Evolutionary conservation across 2,113 vertebrate species (phyloP), one percentile per base, ranked within the genome.

Genomic region (Microcebus ravelobensis): DNA sequence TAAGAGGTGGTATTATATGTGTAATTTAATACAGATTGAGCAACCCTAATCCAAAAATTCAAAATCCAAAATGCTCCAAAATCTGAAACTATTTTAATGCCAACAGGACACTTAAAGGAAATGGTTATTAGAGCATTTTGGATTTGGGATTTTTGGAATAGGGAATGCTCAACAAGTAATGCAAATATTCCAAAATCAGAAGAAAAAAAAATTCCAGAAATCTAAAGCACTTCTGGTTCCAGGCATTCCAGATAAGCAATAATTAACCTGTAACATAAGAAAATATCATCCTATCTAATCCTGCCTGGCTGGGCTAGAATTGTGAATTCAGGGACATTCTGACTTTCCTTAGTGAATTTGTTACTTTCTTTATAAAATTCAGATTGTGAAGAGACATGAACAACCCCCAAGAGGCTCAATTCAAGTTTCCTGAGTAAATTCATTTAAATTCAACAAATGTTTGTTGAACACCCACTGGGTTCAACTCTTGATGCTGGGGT

Each of bases 311-410:
- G 9, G 45, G 25, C 42, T 81, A 74, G 9, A 85, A 74, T 48
- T 91, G 79, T 92, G 39, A 80, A 71, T 65, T 59, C n/a, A 10
- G 55, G 10, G 10, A 71, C 25, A 45, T 6, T 77, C 9, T 59
- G 71, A 81, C 48, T 94, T 90, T 84, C 34, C 20, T 84, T 61
- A 45, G 18, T 31, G 12, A 82, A 80, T 65, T 79, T 34, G 2
- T 77, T 89, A 29, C 29, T 74, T 91, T 93, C 73, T 50, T 71
- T 39, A 70, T 84, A 79, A 79, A 59, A 74, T 79, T 25, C 8
- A 68, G 25, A 61, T 68, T 90, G 39, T 68, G 34, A 14, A 93
- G 31, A 94, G 68, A 96, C 90, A 93, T 87, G n/a, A 90, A 52
- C 15, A 70, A 55, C 4, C 3, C 50, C 55, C 36, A 71, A 57